A percentile compares a stretch with the other conserved stretches of the same genome.
Conservation (phyloP, 2,113 vertebrate species). For the Dascyllus trimaculatus region DNA sequence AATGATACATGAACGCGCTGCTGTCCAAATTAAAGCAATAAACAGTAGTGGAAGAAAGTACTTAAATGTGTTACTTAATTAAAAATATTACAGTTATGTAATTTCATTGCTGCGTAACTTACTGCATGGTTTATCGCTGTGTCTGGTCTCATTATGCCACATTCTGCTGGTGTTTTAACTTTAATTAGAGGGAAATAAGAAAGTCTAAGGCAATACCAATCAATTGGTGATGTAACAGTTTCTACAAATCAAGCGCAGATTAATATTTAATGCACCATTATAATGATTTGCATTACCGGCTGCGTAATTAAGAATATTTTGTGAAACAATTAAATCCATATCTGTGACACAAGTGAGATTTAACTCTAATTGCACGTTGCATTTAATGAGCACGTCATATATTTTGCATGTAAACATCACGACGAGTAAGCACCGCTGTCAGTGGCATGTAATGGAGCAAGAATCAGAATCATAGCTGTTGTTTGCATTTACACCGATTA, state of each 20-base stretch:
- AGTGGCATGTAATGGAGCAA: neutral
- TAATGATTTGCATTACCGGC: conserved; percentile 39
- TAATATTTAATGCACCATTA: conserved; percentile 42
- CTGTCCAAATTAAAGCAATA: conserved; percentile 51
- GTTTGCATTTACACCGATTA: no score
- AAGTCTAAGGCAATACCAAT: conserved; percentile 13
- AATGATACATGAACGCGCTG: conserved; percentile 27
- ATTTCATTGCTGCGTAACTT: conserved; percentile 20
- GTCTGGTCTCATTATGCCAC: conserved; percentile 36
- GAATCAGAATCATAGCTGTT: neutral
- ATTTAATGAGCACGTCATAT: neutral
- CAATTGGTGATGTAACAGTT: conserved; percentile 27
- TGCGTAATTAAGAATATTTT: conserved; percentile 20
- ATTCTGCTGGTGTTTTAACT: conserved; percentile 14
- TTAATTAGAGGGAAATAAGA: conserved; percentile 13
- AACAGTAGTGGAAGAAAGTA: conserved; percentile 17
- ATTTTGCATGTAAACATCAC: conserved; percentile 2
- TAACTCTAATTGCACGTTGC: conserved; percentile 2
- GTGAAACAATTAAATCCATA: conserved; percentile 23
- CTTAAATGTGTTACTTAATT: conserved; percentile 58
- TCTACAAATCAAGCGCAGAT: conserved; percentile 35
- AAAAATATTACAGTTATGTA: conserved; percentile 53
- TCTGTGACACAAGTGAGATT: conserved; percentile 6
- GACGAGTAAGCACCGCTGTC: neutral
- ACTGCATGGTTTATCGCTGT: conserved; percentile 28